Evolutionary conservation across 2,888 invertebrate genomes (phyloP).

Genomic region (Sesamia inferens): DNA sequence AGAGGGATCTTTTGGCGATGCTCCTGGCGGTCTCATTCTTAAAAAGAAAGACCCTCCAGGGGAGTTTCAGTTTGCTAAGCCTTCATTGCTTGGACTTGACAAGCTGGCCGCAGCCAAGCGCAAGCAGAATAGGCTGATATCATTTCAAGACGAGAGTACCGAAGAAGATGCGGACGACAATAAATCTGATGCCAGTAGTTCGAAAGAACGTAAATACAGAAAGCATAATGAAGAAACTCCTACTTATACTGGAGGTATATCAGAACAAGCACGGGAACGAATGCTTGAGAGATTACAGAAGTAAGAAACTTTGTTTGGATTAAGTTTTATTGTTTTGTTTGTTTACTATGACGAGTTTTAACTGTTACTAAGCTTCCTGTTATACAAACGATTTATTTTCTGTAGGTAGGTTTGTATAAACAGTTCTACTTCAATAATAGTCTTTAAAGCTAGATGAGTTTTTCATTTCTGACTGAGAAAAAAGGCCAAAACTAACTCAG

Average conservation of each 20-base stretch:
- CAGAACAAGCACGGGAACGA: constrained; percentile 93
- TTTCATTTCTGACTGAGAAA: too few relatives aligned
- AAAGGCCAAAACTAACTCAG: too few relatives aligned
- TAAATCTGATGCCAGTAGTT: constrained; percentile 67
- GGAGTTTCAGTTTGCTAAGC: constrained; percentile 94
- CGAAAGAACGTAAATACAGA: constrained; percentile 92
- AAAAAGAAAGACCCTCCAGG: constrained; percentile 90
- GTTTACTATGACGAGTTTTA: not conserved
- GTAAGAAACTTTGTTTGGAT: constrained; percentile 64
- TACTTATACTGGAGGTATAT: constrained; percentile 97
- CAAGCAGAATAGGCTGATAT: constrained; percentile 92
- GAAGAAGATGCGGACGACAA: constrained; percentile 74
- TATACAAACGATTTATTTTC: not conserved
- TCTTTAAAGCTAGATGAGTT: too few relatives aligned
- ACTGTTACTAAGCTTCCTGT: not conserved
- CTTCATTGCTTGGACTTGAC: constrained; percentile 95
- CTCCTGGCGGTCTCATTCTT: constrained; percentile 93
- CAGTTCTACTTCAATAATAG: too few relatives aligned
- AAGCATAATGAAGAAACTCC: constrained; percentile 96
- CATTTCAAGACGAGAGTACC: constrained; percentile 89
- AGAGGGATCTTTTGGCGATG: constrained; percentile 91
- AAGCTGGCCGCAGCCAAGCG: constrained; percentile 95
- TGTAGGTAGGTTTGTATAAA: too few relatives aligned
- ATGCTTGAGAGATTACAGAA: constrained; percentile 92
- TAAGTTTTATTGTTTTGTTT: constrained; percentile 2